Evolutionary conservation across 2,797 vertebrate genomes (phyloP).

Genomic region (Coregonus sp.): DNA sequence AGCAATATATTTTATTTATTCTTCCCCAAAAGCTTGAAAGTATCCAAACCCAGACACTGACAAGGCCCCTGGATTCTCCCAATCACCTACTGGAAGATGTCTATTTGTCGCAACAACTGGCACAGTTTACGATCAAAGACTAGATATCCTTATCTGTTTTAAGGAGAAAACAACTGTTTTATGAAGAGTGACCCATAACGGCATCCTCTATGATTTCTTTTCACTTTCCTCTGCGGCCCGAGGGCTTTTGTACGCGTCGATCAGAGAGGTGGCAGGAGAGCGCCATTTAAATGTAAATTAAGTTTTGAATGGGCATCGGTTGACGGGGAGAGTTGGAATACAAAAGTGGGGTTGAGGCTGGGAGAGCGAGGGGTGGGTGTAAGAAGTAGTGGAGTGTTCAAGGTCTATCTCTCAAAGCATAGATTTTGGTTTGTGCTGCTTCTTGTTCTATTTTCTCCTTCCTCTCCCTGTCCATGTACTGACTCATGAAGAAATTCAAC

Average conservation of each 20-base stretch:
- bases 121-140: neutral
- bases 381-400: neutral
- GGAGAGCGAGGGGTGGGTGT: neutral
- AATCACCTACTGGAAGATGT: neutral
- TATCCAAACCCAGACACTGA: neutral
- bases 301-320: neutral
- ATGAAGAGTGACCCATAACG: neutral
- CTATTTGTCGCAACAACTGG: neutral
- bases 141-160: constrained; percentile 15
- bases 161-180: neutral
- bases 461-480: neutral
- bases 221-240: neutral
- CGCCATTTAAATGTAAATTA: neutral
- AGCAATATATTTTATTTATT: neutral
- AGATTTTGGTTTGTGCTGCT: neutral
- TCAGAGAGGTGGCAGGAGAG: neutral
- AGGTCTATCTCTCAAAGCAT: neutral
- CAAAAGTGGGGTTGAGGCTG: neutral
- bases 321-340: neutral
- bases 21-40: neutral
- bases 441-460: neutral
- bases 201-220: neutral
- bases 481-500: neutral
- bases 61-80: neutral
- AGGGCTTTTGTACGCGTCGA: neutral